These are phyloP conservation scores for Amphiprion percula DNA, from an alignment of 2,113 vertebrate species.

Conservation along the genomic window DNA sequence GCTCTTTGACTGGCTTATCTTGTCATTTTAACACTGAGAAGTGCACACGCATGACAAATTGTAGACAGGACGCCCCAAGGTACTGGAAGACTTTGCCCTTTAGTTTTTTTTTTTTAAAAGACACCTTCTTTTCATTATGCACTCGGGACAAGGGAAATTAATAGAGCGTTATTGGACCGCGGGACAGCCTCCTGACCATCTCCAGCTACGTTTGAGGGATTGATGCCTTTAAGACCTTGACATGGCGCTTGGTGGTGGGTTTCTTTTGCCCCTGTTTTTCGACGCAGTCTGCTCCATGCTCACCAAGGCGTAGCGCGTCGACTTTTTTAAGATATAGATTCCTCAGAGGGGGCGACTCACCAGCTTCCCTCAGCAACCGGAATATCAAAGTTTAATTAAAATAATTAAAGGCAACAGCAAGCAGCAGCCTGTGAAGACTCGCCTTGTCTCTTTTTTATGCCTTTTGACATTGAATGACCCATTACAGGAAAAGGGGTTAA, in stretches of 20 bases:
- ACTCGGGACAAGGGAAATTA: slow-evolving; percentile 89
- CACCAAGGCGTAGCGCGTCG: slow-evolving; percentile 85
- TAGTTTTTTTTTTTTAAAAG: slow-evolving; percentile 87
- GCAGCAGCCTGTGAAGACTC: slow-evolving; percentile 96
- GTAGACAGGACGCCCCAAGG: slow-evolving; percentile 92
- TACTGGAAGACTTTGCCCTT: slow-evolving; percentile 86
- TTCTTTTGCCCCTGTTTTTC: slow-evolving; percentile 64
- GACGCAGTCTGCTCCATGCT: slow-evolving; percentile 79
- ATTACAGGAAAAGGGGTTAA: slow-evolving; percentile 78
- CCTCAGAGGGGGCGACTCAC: slow-evolving; percentile 85
- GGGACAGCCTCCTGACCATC: slow-evolving; percentile 87
- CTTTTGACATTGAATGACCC: slow-evolving; percentile 97
- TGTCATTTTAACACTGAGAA: slow-evolving; percentile 92
- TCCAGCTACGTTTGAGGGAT: slow-evolving; percentile 84
- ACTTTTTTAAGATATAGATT: slow-evolving; percentile 62
- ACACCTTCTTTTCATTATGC: slow-evolving; percentile 93
- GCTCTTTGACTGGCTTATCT: slow-evolving; percentile 87
- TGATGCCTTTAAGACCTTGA: slow-evolving; percentile 86
- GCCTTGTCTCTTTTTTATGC: slow-evolving; percentile 92
- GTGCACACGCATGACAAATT: slow-evolving; percentile 95
- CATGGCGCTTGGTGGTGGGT: slow-evolving; percentile 77
- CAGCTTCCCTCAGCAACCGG: slow-evolving; percentile 84
- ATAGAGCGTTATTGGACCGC: slow-evolving; percentile 90
- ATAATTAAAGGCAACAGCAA: slow-evolving; percentile 98
- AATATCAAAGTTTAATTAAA: slow-evolving; percentile 98